A percentile compares a stretch with the other conserved stretches of the same genome.
These are phyloP conservation scores for Nerophis lumbriciformis DNA, from an alignment of 2,113 vertebrate genomes.

Conservation along the genomic window DNA sequence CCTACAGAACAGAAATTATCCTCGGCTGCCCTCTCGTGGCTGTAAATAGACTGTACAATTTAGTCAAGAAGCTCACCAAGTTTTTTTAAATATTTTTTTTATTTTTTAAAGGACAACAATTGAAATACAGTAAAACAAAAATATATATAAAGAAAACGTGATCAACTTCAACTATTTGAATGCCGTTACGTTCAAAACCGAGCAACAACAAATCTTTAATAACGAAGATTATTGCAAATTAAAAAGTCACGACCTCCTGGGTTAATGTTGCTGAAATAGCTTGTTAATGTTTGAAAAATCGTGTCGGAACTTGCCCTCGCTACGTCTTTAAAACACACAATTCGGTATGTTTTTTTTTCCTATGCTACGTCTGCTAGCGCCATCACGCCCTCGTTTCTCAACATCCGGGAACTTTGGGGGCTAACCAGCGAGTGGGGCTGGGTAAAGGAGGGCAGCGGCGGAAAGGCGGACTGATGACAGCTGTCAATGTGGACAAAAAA, in stretches of 20 bases:
- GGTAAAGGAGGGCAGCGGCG: slow-evolving; percentile 33
- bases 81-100: neutral
- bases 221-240: neutral
- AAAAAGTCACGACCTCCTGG: neutral
- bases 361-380: slow-evolving; percentile 39
- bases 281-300: neutral
- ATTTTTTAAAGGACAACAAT: neutral
- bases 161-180: neutral
- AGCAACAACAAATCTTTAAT: neutral
- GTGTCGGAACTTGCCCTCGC: neutral
- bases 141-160: neutral
- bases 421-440: slow-evolving; percentile 40
- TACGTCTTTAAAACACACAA: neutral
- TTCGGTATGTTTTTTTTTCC: slow-evolving; percentile 16
- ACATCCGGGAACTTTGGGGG: slow-evolving; percentile 57
- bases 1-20: slow-evolving; percentile 7
- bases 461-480: slow-evolving; percentile 64
- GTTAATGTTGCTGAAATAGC: neutral
- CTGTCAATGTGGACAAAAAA: slow-evolving; percentile 67
- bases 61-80: neutral
- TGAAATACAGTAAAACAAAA: neutral
- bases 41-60: neutral
- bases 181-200: too few species aligned
- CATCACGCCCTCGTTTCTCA: slow-evolving; percentile 52
- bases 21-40: slow-evolving; percentile 49